phyloP scores from a whole-genome alignment of 2,888 invertebrate species.

The Norana najaformis region DNA sequence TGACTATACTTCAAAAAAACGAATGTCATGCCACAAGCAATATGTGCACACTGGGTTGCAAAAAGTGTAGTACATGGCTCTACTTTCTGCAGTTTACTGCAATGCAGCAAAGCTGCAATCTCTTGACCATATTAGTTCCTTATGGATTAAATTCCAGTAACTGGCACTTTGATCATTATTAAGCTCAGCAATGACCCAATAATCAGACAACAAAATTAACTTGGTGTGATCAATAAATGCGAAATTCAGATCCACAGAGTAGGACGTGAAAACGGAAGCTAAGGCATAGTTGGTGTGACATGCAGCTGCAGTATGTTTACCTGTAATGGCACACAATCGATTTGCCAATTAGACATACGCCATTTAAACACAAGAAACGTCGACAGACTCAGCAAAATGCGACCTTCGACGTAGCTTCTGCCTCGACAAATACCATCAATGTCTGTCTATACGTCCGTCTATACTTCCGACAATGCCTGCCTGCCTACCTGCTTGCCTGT shows the following conservation, averaged over 20 bases:
- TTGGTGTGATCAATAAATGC: background rate
- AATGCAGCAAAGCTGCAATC: background rate
- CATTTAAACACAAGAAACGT: background rate
- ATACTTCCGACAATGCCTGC: background rate
- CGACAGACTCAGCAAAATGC: background rate
- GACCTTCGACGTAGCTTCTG: background rate
- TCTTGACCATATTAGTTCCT: slow-evolving; percentile 1
- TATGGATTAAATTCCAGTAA: background rate
- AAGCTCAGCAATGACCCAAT: background rate
- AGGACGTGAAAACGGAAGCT: slow-evolving; percentile 22
- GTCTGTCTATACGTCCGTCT: slow-evolving; percentile 23
- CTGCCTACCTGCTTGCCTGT: background rate
- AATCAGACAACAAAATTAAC: background rate
- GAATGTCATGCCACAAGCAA: background rate
- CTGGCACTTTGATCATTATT: background rate
- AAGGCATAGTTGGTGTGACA: background rate
- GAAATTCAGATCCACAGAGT: background rate
- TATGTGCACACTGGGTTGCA: background rate
- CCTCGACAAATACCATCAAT: background rate
- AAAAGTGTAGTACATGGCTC: background rate
- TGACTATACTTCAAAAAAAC: background rate
- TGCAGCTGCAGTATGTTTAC: background rate
- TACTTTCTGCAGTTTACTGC: background rate
- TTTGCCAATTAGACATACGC: background rate
- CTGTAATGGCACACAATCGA: background rate